Evolutionary conservation across 2,888 invertebrate species (phyloP), one percentile per base, ranked within the genome.

Genomic region (Leptinotarsa juncta): DNA sequence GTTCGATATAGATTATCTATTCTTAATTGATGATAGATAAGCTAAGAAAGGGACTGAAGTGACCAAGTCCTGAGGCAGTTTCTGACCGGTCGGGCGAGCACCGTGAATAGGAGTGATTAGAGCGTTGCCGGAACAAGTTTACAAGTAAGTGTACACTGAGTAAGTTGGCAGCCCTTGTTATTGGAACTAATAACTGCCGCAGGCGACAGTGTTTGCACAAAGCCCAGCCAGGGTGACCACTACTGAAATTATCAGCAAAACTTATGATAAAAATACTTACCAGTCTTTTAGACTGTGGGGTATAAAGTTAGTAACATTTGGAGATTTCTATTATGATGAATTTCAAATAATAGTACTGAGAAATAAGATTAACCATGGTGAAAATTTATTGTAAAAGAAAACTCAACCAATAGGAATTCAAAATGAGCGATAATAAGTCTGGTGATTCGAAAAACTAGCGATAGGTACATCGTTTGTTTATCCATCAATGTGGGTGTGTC

Each of bases 131-230:
- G 78, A 82, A 80, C 83, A 83, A 85, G 83, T 85, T 84, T 80
- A 70, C 78, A 72, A 69, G 80, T 82, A 72, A 69, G 80, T 82
- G 81, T 83, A 80, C 81, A 80, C 74, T 67, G 81, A 80, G 78
- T 80, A 82, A 83, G 84, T 83, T 83, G 81, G 80, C 78, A 78
- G 80, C 83, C 83, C 84, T 82, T 85, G 86, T 86, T 86, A 85
- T 85, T 85, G 84, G 85, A 86, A 86, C 86, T 86, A 86, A 86
- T 86, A 86, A 85, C 83, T 78, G 85, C 85, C 85, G 80, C 80
- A 75, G 81, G 84, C 83, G 79, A 79, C 82, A 80, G 78, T 85
- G 85, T 85, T 84, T 84, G 82, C 82, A 81, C 82, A 79, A 81
- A 78, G 77, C 77, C 67, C 20, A 67, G 53, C 75, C 75, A 80